phyloP scores from a whole-genome alignment of 2,888 invertebrate genomes.

The Caenorhabditis doughertyi region DNA sequence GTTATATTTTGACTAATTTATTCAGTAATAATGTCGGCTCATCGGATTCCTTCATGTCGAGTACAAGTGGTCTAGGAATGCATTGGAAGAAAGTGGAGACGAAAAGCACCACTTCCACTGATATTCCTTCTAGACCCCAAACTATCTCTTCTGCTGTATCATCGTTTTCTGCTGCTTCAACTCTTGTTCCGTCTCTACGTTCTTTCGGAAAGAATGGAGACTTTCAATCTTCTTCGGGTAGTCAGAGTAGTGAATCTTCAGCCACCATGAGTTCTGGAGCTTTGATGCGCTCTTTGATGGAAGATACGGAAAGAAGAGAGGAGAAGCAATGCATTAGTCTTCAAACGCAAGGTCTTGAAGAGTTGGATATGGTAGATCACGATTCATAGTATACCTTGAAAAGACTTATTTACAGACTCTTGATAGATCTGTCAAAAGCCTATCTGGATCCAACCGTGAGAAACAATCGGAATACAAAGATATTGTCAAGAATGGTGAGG shows the following conservation, averaged over 20 bases:
- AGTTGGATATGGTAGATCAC: not conserved
- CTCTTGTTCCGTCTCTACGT: not conserved
- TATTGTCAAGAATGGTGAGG: not conserved
- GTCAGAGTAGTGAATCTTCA: not conserved
- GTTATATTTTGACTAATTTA: not conserved
- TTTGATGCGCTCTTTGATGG: not conserved
- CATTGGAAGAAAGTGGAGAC: constrained; percentile 41
- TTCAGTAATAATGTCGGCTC: not conserved
- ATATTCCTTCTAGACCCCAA: not conserved
- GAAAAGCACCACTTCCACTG: not conserved
- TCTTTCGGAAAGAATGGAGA: not conserved
- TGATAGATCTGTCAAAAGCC: not conserved
- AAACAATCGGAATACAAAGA: not conserved
- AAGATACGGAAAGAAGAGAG: constrained; percentile 23
- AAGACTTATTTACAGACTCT: not conserved
- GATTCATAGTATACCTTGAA: not conserved
- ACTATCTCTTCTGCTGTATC: not conserved
- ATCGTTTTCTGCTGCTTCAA: not conserved
- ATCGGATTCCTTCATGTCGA: not conserved
- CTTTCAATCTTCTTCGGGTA: not conserved
- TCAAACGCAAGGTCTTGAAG: constrained; percentile 6
- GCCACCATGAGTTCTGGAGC: not conserved
- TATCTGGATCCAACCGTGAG: not conserved
- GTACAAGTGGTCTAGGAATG: constrained; percentile 17
- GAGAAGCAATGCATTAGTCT: constrained; percentile 15